These are phyloP conservation scores for Anadara kagoshimensis DNA, from an alignment of 1,140 invertebrate genomes.

Conservation along the genomic window DNA sequence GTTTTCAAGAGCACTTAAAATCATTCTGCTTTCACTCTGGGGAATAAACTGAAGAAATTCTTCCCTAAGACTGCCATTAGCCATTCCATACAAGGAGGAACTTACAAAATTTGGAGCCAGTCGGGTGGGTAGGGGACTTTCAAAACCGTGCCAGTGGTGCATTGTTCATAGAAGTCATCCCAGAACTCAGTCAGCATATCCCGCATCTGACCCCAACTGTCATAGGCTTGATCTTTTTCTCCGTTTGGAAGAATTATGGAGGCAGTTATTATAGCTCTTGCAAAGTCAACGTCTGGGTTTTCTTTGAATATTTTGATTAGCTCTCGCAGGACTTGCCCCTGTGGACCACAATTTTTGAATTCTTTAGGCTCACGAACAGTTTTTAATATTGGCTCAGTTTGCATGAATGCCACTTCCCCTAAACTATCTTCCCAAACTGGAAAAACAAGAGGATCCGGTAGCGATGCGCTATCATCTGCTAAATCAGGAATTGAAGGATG, in stretches of 20 bases:
- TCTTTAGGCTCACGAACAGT: conserved; percentile 11
- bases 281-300: conserved; percentile 13
- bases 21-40: neutral
- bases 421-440: conserved; percentile 25
- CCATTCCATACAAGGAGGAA: neutral
- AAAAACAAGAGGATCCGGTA: conserved; percentile 15
- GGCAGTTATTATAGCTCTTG: conserved; percentile 8
- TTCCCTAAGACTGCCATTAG: conserved; percentile 2
- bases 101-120: conserved; percentile 16
- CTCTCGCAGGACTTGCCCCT: conserved; percentile 17
- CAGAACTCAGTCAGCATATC: conserved; percentile 34
- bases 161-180: conserved; percentile 30
- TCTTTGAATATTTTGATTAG: conserved; percentile 27
- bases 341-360: conserved; percentile 19
- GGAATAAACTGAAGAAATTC: conserved; percentile 21
- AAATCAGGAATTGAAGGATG: neutral
- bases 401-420: conserved; percentile 1
- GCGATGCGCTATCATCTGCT: neutral
- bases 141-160: conserved; percentile 15
- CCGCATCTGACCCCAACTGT: conserved; percentile 18
- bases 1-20: conserved; percentile 13
- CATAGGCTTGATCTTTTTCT: conserved; percentile 26
- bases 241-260: conserved; percentile 27
- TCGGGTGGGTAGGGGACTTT: conserved; percentile 27
- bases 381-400: neutral